Evolutionary conservation across 1,140 invertebrate species (phyloP).

Genomic region (Drusus annulatus): DNA sequence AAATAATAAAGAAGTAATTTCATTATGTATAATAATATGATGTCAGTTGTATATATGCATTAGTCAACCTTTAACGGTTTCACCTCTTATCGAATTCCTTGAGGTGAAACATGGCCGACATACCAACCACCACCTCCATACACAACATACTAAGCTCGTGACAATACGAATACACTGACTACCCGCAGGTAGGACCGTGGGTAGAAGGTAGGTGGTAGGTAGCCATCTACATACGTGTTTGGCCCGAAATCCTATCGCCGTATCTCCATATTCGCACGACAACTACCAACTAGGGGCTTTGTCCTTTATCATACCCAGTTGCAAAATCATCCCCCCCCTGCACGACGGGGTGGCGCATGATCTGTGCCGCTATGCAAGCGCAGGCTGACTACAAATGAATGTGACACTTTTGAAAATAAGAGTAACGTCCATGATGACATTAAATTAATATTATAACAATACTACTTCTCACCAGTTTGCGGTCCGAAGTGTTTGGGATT

Average conservation of each 20-base stretch:
- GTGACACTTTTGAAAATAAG: neutral
- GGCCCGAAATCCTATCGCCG: slow-evolving; percentile 12
- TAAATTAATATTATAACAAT: too few species aligned
- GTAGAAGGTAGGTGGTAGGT: too few species aligned
- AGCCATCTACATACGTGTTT: too few species aligned
- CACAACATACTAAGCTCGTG: neutral
- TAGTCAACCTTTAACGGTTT: too few species aligned
- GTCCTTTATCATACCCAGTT: slow-evolving; percentile 32
- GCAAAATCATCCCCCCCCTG: slow-evolving; percentile 8
- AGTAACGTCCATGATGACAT: neutral
- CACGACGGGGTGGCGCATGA: neutral
- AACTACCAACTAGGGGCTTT: slow-evolving; percentile 15
- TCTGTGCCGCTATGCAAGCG: neutral
- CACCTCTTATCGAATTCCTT: too few species aligned
- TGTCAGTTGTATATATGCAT: too few species aligned
- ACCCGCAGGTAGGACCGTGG: too few species aligned
- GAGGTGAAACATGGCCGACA: neutral
- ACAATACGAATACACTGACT: too few species aligned
- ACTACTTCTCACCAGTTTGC: too few species aligned
- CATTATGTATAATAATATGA: too few species aligned
- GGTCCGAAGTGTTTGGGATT: too few species aligned
- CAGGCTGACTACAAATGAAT: neutral
- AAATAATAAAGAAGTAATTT: too few species aligned
- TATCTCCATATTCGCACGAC: slow-evolving; percentile 30
- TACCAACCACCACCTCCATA: neutral